A percentile compares a stretch with the other conserved stretches of the same genome.
phyloP scores from a whole-genome alignment of 2,888 invertebrate genomes.

The Pilophorus perplexus region DNA sequence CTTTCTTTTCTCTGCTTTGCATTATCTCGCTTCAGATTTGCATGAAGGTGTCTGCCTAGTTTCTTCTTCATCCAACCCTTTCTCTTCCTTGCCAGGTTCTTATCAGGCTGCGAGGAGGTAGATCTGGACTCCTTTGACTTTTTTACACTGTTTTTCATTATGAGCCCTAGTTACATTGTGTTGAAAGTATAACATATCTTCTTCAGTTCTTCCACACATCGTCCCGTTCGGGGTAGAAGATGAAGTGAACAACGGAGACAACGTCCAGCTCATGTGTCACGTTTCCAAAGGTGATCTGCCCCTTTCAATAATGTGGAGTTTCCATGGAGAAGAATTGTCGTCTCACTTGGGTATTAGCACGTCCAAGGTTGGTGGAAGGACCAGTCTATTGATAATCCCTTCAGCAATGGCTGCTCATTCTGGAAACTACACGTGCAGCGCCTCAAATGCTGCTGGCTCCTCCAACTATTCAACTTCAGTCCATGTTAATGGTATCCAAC shows the following conservation, averaged over 20 bases:
- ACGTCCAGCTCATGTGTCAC: conserved; percentile 62
- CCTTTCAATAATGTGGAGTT: conserved; percentile 69
- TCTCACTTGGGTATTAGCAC: conserved; percentile 52
- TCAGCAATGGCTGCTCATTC: conserved; percentile 62
- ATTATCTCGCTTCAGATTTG: neutral
- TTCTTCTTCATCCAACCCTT: conserved; percentile 8
- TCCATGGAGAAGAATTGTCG: conserved; percentile 57
- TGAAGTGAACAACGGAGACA: conserved; percentile 64
- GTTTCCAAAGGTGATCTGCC: conserved; percentile 68
- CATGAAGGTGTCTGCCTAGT: conserved; percentile 1
- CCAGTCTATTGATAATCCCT: conserved; percentile 62
- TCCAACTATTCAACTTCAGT: conserved; percentile 67
- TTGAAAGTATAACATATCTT: too few species aligned
- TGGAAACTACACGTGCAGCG: conserved; percentile 56
- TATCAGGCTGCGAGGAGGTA: too few species aligned
- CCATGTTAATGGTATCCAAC: conserved; percentile 63
- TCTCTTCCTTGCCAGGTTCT: neutral
- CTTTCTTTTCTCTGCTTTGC: too few species aligned
- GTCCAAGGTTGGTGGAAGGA: conserved; percentile 67
- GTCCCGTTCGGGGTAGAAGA: conserved; percentile 59
- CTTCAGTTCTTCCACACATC: conserved; percentile 68
- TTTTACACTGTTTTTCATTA: too few species aligned
- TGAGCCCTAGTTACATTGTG: too few species aligned
- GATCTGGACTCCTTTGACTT: too few species aligned
- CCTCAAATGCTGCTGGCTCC: conserved; percentile 61